Evolutionary conservation across 2,113 vertebrate species (phyloP).

Genomic region (Canis aureus): DNA sequence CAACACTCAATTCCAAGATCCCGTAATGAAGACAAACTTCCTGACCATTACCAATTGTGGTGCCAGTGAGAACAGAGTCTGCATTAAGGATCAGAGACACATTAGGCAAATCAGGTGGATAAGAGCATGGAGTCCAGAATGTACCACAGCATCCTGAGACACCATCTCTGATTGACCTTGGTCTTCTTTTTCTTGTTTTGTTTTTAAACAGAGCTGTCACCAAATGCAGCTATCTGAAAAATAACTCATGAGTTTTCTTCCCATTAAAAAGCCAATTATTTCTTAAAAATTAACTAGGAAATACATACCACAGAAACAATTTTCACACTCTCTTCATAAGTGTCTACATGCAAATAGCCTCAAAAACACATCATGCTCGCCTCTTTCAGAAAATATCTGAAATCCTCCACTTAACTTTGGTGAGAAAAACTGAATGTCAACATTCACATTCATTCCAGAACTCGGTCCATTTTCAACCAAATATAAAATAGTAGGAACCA

Average conservation of each 20-base stretch:
- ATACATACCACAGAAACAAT: neutral
- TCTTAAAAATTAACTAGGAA: slow-evolving; percentile 62
- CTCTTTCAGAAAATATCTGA: slow-evolving; percentile 36
- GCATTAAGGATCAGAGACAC: neutral
- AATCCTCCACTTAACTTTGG: slow-evolving; percentile 27
- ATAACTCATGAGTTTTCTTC: neutral
- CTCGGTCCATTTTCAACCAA: slow-evolving; percentile 4
- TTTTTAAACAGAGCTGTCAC: neutral
- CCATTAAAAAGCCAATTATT: slow-evolving; percentile 47
- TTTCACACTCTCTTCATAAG: slow-evolving; percentile 53
- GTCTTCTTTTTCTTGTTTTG: neutral
- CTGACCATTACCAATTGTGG: neutral
- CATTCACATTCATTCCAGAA: slow-evolving; percentile 19
- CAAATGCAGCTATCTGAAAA: slow-evolving; percentile 21
- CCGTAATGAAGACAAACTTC: neutral
- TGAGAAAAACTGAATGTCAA: slow-evolving; percentile 28
- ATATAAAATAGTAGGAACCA: neutral
- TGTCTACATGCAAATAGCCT: slow-evolving; percentile 7
- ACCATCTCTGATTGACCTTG: neutral
- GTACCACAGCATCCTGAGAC: neutral
- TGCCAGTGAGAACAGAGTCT: neutral
- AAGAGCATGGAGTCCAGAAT: neutral
- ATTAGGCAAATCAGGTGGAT: neutral
- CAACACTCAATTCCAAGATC: neutral
- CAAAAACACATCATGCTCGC: neutral